A percentile compares a stretch with the other conserved stretches of the same genome.
Conservation (phyloP, 2,888 invertebrate genomes). For the Sphecodes monilicornis region DNA sequence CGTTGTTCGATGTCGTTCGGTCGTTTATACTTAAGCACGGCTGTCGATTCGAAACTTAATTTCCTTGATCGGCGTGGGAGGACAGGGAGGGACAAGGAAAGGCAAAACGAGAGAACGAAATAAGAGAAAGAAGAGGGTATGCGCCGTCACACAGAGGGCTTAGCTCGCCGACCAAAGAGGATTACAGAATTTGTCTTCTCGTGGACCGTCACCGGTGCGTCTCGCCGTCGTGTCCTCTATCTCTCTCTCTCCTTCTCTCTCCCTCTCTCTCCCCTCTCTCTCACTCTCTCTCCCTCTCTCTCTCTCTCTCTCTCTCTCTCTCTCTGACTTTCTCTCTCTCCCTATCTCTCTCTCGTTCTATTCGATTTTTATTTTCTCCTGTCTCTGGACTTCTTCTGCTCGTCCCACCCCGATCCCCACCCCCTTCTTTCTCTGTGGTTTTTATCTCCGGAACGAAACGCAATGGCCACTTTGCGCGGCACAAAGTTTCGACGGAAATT, state of each 20-base stretch:
- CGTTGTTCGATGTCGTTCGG: conserved; percentile 62
- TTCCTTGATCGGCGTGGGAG: conserved; percentile 78
- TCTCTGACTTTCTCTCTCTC: neutral
- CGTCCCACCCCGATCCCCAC: conserved; percentile 46
- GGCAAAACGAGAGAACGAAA: conserved; percentile 68
- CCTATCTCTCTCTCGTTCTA: conserved; percentile 32
- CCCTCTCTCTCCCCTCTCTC: conserved; percentile 16
- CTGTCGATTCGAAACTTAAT: conserved; percentile 78
- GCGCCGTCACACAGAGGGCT: conserved; percentile 81
- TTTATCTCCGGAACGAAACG: conserved; percentile 80
- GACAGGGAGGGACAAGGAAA: conserved; percentile 68
- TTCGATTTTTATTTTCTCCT: conserved; percentile 50
- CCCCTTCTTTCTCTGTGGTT: conserved; percentile 49
- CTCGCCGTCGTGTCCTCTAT: conserved; percentile 21
- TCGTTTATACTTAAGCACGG: conserved; percentile 72
- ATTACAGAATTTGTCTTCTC: conserved; percentile 83
- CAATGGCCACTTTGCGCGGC: conserved; percentile 84
- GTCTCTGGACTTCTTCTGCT: conserved; percentile 47
- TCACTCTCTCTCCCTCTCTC: conserved; percentile 1
- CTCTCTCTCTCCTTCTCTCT: conserved; percentile 9
- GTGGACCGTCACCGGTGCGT: conserved; percentile 72
- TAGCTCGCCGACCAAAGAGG: conserved; percentile 83
- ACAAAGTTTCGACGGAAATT: conserved; percentile 74
- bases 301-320: conserved; percentile 15
- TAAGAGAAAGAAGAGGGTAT: conserved; percentile 75